Conservation (phyloP, 1,140 invertebrate genomes). For the Pogonomyrmex californicus region DNA sequence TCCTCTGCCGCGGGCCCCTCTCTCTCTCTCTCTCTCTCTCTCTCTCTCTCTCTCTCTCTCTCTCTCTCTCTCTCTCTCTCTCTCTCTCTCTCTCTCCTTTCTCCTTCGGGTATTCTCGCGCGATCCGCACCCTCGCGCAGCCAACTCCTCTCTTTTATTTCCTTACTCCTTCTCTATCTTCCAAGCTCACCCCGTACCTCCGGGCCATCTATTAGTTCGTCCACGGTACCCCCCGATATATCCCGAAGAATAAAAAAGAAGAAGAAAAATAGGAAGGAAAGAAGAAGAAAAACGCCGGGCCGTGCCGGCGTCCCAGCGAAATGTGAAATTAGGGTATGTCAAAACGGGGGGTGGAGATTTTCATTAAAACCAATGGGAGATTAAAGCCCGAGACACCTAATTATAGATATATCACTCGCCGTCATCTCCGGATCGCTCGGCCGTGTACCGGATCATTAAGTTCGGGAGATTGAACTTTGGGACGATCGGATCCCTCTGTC, state of each 20-base stretch:
- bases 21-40: too few relatives aligned
- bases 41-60: not conserved
- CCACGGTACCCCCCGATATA: conserved; percentile 68
- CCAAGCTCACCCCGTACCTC: conserved; percentile 61
- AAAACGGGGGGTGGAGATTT: conserved; percentile 73
- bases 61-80: conserved; percentile 5
- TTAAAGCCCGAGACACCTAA: conserved; percentile 61
- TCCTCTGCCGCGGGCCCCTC: conserved; percentile 56
- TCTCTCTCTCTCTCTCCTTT: not conserved
- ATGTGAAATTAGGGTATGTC: conserved; percentile 75
- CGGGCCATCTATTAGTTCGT: conserved; percentile 73
- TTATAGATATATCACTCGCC: conserved; percentile 64
- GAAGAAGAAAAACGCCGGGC: conserved; percentile 54
- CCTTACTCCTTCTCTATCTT: conserved; percentile 63
- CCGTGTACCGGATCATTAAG: conserved; percentile 55
- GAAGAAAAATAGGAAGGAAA: not conserved
- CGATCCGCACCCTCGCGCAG: conserved; percentile 61
- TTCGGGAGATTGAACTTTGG: conserved; percentile 56
- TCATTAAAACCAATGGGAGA: conserved; percentile 71
- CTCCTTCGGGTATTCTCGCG: conserved; percentile 41
- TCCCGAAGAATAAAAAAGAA: conserved; percentile 30
- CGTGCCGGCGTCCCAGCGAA: conserved; percentile 59
- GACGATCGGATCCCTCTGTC: conserved; percentile 11
- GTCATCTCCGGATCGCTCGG: conserved; percentile 51
- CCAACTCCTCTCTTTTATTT: conserved; percentile 65